Base-by-base conservation (phyloP, 2,888 invertebrate genomes). In the Drosophila quinaria region DNA sequence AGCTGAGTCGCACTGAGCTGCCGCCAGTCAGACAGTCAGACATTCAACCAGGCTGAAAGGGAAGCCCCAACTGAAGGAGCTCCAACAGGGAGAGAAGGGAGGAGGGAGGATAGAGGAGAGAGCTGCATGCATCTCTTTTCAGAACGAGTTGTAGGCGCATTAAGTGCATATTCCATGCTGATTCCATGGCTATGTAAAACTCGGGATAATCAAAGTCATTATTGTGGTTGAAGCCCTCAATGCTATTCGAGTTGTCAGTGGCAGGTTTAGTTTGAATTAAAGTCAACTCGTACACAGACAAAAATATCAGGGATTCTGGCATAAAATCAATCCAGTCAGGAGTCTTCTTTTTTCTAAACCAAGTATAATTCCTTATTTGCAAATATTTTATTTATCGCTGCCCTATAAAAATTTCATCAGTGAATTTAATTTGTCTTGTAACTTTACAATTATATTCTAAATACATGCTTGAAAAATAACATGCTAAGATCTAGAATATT, bases 1-100 rank as follows among this genome's bases (percentile, higher is more conserved):
- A 50, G 84, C 80, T 86, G 76, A 84, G 80, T 79, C 74, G 60
- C 47, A 51, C 62, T 83, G 81, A 81, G 84, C 81, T 76, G 78
- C 69, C 65, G 66, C 64, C 74, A 73, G 71, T 61, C 71, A 71
- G 46, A 29, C 44, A 50, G 22, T 49, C 44, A 33, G 66, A 39
- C 49, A 22, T 39, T 44, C 64, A 50, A 35, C 10, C 58, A 66
- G 41, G 42, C 46, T 56, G 47, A 19, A 19, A 22, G 31, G n/a
- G 42, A 17, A 44, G 19, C 33, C 8, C 17, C 35, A 33, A 29
- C 8, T 11, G 13, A 6, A 15, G 33, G 17, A 13, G 13, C n/a
- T n/a, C n/a, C n/a, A n/a, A 13, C 13, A 15, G 9, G 22, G 17
- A 31, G 1, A 6, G 29, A 13, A 6, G 29, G 9, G 9, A 37